These are phyloP conservation scores for Magallana ariakensis DNA, from an alignment of 1,140 invertebrate species.

Conservation along the genomic window DNA sequence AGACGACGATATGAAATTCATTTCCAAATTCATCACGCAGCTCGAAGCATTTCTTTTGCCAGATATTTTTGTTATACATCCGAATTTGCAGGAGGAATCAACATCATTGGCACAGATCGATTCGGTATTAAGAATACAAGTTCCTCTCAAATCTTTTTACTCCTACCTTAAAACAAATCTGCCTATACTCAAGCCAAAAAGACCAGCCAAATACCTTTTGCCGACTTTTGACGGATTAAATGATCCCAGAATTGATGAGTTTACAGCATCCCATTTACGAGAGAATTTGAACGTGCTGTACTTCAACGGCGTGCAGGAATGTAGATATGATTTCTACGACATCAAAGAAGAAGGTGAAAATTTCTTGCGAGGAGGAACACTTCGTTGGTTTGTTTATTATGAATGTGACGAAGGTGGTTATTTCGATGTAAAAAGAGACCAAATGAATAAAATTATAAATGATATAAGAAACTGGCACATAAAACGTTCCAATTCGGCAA, in stretches of 20 bases:
- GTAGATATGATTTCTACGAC: slow-evolving; percentile 34
- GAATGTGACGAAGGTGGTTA: slow-evolving; percentile 3
- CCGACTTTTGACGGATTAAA: slow-evolving; percentile 46
- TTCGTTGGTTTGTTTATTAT: slow-evolving; percentile 56
- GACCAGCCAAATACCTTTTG: slow-evolving; percentile 13
- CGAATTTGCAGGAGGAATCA: background rate
- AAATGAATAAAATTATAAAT: slow-evolving; percentile 45
- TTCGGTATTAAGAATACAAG: slow-evolving; percentile 4
- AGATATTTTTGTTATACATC: background rate
- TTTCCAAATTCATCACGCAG: slow-evolving; percentile 44
- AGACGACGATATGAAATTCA: slow-evolving; percentile 32
- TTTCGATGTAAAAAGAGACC: slow-evolving; percentile 57
- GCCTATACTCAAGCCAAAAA: background rate
- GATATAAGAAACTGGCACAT: slow-evolving; percentile 46
- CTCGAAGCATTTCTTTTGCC: slow-evolving; percentile 41
- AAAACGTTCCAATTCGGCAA: slow-evolving; percentile 38
- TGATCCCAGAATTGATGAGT: slow-evolving; percentile 39
- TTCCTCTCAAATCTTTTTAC: slow-evolving; percentile 2
- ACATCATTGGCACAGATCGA: background rate
- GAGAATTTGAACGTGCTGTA: slow-evolving; percentile 61
- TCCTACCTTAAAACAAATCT: background rate
- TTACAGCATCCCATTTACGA: slow-evolving; percentile 48
- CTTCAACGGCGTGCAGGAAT: slow-evolving; percentile 39
- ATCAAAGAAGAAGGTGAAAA: slow-evolving; percentile 52
- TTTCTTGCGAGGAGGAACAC: slow-evolving; percentile 61